These are phyloP conservation scores for Nanger granti DNA, from an alignment of 2,113 vertebrate species.

Conservation along the genomic window DNA sequence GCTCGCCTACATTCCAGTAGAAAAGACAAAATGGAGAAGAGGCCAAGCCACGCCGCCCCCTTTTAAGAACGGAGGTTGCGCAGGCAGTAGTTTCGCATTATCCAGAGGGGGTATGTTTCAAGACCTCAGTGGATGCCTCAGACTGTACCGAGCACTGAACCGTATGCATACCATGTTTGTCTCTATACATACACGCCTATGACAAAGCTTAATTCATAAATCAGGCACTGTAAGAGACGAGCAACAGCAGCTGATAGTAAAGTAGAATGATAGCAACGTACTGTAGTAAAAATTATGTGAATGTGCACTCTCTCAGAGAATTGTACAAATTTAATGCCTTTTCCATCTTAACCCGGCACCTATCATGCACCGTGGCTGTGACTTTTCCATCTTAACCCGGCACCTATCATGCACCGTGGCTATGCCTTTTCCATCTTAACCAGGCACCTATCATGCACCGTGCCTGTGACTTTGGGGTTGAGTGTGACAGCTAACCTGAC, in stretches of 20 bases:
- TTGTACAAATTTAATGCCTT: not conserved
- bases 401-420: not conserved
- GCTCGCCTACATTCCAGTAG: not conserved
- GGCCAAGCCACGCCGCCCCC: no score
- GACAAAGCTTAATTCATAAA: not conserved
- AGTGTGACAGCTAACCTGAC: not conserved
- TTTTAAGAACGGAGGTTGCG: not conserved
- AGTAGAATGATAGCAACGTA: not conserved
- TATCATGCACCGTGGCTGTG: not conserved
- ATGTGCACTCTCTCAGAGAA: not conserved
- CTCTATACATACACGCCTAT: not conserved
- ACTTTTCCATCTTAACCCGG: not conserved
- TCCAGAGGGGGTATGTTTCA: not conserved
- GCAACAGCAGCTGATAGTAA: not conserved
- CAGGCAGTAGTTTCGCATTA: not conserved
- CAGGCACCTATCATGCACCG: not conserved
- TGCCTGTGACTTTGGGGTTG: not conserved
- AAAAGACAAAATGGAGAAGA: not conserved
- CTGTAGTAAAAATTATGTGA: not conserved
- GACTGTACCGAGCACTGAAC: not conserved
- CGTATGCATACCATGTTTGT: not conserved
- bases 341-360: not conserved
- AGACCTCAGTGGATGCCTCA: not conserved
- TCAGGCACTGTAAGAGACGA: not conserved
- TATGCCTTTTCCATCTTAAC: not conserved